A percentile compares a stretch with the other conserved stretches of the same genome.
Conservation (phyloP, 2,113 vertebrate genomes). For the Elephas maximus region DNA sequence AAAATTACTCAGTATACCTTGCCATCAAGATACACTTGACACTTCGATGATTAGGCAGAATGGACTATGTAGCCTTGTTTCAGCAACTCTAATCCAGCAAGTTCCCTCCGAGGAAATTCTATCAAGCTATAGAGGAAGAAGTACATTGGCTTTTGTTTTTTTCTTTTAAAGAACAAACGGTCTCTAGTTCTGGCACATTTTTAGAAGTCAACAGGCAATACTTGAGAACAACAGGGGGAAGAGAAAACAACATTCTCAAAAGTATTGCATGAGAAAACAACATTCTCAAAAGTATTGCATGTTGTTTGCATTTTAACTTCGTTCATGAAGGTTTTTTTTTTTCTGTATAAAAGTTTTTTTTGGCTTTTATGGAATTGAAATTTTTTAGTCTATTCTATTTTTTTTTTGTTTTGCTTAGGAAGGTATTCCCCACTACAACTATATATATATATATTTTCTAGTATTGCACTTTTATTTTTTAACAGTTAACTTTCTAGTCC, state of each 20-base stretch:
- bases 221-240: constrained; percentile 77
- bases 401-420: background rate
- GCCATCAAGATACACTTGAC: background rate
- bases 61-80: background rate
- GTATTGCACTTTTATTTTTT: background rate
- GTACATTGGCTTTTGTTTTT: background rate
- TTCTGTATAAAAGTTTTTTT: background rate
- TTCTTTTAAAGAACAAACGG: background rate
- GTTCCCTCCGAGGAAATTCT: constrained; percentile 38
- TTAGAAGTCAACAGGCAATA: constrained; percentile 59
- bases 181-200: constrained; percentile 54
- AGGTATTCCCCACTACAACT: background rate
- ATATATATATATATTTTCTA: background rate
- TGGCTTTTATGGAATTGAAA: background rate
- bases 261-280: constrained; percentile 63
- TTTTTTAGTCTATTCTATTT: constrained; percentile 23
- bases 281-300: constrained; percentile 46
- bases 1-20: background rate
- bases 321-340: background rate
- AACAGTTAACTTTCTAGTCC: constrained; percentile 32
- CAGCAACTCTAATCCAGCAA: constrained; percentile 4
- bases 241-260: constrained; percentile 73
- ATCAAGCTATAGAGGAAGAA: constrained; percentile 27
- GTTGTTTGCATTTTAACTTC: constrained; percentile 49
- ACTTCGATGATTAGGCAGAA: background rate